Conservation (phyloP, 2,888 invertebrate genomes). For the Mesodorylaimus sp. region DNA sequence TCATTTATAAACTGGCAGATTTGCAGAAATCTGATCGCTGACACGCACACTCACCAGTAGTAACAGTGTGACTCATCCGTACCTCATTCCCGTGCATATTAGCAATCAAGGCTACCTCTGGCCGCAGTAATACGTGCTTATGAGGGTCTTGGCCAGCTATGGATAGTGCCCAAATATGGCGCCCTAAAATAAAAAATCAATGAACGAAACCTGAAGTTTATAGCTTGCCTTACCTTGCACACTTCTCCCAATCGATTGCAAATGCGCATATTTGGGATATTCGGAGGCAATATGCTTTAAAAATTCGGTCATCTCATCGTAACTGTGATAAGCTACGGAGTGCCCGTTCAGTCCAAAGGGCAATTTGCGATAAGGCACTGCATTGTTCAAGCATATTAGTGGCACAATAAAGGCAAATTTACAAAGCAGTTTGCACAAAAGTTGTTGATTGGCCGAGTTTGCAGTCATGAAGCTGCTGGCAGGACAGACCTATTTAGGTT, state of each 20-base stretch:
- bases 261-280: neutral
- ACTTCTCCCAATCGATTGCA: neutral
- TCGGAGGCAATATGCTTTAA: neutral
- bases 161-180: constrained; percentile 26
- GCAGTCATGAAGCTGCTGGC: no score
- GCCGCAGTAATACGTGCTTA: constrained; percentile 11
- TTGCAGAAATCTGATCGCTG: no score
- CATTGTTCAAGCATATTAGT: no score
- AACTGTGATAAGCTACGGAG: constrained; percentile 83
- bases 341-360: no score
- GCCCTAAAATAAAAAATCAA: constrained; percentile 16
- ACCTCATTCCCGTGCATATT: constrained; percentile 34
- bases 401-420: no score
- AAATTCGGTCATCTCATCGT: constrained; percentile 53
- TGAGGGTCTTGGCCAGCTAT: constrained; percentile 10
- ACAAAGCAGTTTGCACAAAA: no score
- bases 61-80: no score
- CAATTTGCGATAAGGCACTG: no score
- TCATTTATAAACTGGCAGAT: no score
- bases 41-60: no score
- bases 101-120: constrained; percentile 28
- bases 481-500: no score
- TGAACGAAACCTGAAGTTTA: neutral
- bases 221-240: neutral
- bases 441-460: no score